Conservation (phyloP, 2,113 vertebrate species). For the Merops nubicus region DNA sequence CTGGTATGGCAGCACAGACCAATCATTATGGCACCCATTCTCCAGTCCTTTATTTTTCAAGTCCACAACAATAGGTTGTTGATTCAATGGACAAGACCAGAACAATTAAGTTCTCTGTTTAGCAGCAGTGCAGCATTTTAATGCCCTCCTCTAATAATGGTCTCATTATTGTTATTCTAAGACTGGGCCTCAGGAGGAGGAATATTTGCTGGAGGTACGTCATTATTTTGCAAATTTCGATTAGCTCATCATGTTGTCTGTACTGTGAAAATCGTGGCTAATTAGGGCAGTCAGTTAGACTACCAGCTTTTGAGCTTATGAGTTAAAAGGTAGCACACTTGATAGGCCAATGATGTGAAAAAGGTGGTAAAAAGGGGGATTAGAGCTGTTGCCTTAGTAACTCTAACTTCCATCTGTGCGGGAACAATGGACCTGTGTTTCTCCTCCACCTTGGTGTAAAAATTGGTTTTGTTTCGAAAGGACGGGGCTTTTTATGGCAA, state of each 20-base stretch:
- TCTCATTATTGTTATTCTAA: slow-evolving; percentile 99
- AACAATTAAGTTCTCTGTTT: slow-evolving; percentile 98
- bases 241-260: slow-evolving; percentile 97
- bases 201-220: slow-evolving; percentile 91
- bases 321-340: slow-evolving; percentile 97
- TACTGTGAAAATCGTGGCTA: slow-evolving; percentile 94
- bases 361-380: slow-evolving; percentile 95
- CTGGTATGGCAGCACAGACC: slow-evolving; percentile 90
- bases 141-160: slow-evolving; percentile 96
- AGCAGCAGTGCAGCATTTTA: slow-evolving; percentile 92
- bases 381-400: slow-evolving; percentile 99
- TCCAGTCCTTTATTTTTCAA: slow-evolving; percentile 92
- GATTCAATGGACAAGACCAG: slow-evolving; percentile 98
- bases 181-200: slow-evolving; percentile 89
- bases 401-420: slow-evolving; percentile 96
- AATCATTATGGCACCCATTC: slow-evolving; percentile 95
- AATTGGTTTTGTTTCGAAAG: slow-evolving; percentile 93
- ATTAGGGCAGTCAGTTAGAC: slow-evolving; percentile 90
- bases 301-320: slow-evolving; percentile 86
- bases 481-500: slow-evolving; percentile 92
- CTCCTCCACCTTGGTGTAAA: slow-evolving; percentile 94
- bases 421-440: slow-evolving; percentile 98
- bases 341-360: slow-evolving; percentile 93
- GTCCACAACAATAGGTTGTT: slow-evolving; percentile 98
- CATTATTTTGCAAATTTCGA: slow-evolving; percentile 99